Evolutionary conservation across 2,797 vertebrate species (phyloP).

Genomic region (Neosilurus hyrtlii): DNA sequence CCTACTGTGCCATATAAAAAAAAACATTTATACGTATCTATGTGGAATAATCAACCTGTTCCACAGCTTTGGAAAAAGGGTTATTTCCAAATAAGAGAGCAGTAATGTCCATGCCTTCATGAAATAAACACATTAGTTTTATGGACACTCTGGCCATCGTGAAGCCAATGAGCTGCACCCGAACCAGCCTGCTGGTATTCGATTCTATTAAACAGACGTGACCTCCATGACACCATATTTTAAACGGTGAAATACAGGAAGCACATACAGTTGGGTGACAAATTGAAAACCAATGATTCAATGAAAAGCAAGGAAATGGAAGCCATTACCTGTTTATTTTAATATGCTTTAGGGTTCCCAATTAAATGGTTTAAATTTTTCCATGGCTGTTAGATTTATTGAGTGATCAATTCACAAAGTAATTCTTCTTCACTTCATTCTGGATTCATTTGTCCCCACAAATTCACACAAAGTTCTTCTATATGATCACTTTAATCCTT

Average conservation of each 20-base stretch:
- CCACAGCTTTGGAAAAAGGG: not conserved
- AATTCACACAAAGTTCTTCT: not conserved
- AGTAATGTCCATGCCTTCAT: conserved; percentile 17
- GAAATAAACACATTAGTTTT: conserved; percentile 48
- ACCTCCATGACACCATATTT: conserved; percentile 19
- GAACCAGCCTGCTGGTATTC: conserved; percentile 18
- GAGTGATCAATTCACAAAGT: not conserved
- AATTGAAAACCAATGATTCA: not conserved
- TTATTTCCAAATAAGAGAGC: conserved; percentile 3
- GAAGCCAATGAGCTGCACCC: conserved; percentile 24
- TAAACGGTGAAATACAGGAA: conserved; percentile 18
- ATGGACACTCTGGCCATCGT: not conserved
- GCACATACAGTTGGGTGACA: not conserved
- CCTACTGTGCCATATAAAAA: not conserved
- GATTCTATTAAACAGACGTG: conserved; percentile 24
- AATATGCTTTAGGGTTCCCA: not conserved
- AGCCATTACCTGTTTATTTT: not conserved
- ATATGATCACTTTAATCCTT: not conserved
- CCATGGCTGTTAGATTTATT: not conserved
- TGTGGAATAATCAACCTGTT: not conserved
- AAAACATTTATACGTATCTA: not conserved
- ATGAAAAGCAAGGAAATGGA: not conserved
- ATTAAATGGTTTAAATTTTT: not conserved
- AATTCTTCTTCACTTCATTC: not conserved
- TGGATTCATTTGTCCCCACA: no score